Evolutionary conservation across 2,113 vertebrate species (phyloP).

Genomic region (Labeo rohita): DNA sequence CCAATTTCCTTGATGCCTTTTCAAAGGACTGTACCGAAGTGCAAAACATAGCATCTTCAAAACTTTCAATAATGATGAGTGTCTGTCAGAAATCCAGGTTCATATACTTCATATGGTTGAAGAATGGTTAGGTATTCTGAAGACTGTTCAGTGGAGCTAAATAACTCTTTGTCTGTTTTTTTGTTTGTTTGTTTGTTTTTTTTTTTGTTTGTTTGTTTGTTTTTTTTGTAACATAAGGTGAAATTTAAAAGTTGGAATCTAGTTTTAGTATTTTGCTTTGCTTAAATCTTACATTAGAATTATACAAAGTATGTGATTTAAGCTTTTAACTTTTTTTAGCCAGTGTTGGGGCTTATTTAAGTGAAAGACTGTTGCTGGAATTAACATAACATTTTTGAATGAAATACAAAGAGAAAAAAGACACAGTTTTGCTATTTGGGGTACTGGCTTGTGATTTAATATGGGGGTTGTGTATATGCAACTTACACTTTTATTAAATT

Average conservation of each 20-base stretch:
- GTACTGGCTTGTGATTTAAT: not conserved
- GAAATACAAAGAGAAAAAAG: not conserved
- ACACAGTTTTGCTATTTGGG: not conserved
- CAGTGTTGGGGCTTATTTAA: not conserved
- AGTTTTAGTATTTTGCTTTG: too few relatives aligned
- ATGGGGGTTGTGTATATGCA: not conserved
- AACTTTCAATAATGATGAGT: not conserved
- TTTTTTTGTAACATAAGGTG: too few relatives aligned
- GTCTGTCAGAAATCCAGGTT: not conserved
- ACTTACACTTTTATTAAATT: not conserved
- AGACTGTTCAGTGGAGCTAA: too few relatives aligned
- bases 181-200: too few relatives aligned
- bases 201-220: too few relatives aligned
- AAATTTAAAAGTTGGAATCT: too few relatives aligned
- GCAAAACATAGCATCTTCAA: conserved; percentile 45
- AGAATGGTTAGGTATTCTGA: too few relatives aligned
- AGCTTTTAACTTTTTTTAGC: not conserved
- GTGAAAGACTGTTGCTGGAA: not conserved
- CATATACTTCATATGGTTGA: not conserved
- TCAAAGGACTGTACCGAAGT: conserved; percentile 61
- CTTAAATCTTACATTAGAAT: not conserved
- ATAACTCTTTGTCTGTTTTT: too few relatives aligned
- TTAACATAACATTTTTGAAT: not conserved
- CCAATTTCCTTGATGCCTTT: conserved; percentile 38
- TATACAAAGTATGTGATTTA: not conserved